phyloP scores from a whole-genome alignment of 2,113 vertebrate genomes.

The Phyllostomus discolor region DNA sequence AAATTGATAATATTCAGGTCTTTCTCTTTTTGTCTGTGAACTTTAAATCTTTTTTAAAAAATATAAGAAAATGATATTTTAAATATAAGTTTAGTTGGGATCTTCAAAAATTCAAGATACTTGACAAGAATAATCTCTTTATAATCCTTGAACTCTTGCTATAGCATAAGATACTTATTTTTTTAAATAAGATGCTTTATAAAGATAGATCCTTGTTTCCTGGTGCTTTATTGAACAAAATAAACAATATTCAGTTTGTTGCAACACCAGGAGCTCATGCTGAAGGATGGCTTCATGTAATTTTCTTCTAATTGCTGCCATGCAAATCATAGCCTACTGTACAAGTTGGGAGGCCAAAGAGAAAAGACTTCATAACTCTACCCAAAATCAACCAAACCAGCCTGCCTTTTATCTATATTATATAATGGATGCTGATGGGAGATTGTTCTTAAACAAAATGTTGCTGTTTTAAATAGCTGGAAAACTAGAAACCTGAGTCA shows the following conservation, averaged over 20 bases:
- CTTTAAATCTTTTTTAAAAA: not conserved
- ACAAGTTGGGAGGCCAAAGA: not conserved
- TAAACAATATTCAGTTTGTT: not conserved
- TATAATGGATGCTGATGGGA: not conserved
- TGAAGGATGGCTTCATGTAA: not conserved
- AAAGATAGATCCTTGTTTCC: not conserved
- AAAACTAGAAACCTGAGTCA: not conserved
- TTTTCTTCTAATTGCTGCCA: not conserved
- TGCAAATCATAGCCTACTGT: not conserved
- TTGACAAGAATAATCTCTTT: not conserved
- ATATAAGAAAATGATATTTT: not conserved
- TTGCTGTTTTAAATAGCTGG: not conserved
- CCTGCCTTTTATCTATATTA: not conserved
- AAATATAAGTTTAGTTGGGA: not conserved
- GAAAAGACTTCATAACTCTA: not conserved
- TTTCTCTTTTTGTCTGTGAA: not conserved
- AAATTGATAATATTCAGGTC: not conserved
- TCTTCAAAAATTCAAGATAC: not conserved
- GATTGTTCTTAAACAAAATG: not conserved
- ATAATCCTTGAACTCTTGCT: not conserved
- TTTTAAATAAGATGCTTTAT: not conserved
- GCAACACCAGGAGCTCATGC: not conserved
- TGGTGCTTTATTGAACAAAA: not conserved
- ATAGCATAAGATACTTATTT: not conserved
- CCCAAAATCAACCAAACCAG: not conserved